A percentile compares a stretch with the other conserved stretches of the same genome.
Conservation (phyloP, 2,888 invertebrate species). For the Epirrita christyi region DNA sequence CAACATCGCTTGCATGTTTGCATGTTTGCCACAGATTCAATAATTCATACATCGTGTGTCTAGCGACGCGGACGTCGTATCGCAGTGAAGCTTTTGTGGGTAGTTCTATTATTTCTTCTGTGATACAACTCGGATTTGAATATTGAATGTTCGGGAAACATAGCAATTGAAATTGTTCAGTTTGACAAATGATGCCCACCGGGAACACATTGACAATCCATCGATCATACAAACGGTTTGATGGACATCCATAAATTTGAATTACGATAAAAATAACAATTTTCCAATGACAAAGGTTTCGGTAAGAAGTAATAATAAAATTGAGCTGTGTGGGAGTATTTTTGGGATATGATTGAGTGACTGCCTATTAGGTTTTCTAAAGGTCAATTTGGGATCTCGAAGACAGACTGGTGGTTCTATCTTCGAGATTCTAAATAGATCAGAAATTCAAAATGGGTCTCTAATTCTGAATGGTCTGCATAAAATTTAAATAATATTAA, state of each 20-base stretch:
- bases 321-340: background rate
- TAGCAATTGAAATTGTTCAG: slow-evolving; percentile 24
- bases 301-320: background rate
- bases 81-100: too few relatives aligned
- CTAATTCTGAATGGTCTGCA: too few relatives aligned
- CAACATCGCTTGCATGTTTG: too few relatives aligned
- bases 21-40: too few relatives aligned
- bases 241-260: slow-evolving; percentile 24
- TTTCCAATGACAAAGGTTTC: slow-evolving; percentile 9
- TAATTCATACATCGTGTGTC: too few relatives aligned
- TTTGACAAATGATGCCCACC: slow-evolving; percentile 20
- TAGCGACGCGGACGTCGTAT: too few relatives aligned
- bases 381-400: too few relatives aligned
- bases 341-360: background rate
- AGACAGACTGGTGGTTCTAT: too few relatives aligned
- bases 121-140: slow-evolving; percentile 15
- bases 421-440: too few relatives aligned
- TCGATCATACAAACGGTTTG: slow-evolving; percentile 23
- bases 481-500: too few relatives aligned
- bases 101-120: background rate
- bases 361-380: background rate
- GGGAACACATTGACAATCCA: slow-evolving; percentile 20
- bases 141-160: slow-evolving; percentile 21
- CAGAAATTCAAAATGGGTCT: too few relatives aligned
- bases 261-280: slow-evolving; percentile 24